Conservation (phyloP, 2,113 vertebrate genomes). For the Macroglossus sobrinus region DNA sequence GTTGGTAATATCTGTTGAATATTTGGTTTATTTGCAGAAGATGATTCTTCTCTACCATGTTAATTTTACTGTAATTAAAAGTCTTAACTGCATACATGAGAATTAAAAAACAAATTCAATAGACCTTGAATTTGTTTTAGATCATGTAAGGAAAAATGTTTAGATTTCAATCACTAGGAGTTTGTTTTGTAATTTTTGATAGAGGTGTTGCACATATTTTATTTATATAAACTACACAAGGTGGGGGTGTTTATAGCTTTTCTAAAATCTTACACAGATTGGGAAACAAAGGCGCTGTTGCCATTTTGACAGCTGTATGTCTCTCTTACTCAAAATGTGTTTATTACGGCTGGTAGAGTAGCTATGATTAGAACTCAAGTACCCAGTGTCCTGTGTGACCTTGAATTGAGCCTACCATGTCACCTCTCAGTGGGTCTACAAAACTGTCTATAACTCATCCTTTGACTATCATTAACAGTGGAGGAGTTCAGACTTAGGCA, state of each 20-base stretch:
- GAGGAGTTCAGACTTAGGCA: background rate
- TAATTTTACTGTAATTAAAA: conserved; percentile 5
- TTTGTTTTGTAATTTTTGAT: background rate
- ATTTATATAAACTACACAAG: background rate
- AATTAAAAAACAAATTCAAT: background rate
- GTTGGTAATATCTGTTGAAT: no score
- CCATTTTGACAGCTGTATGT: background rate
- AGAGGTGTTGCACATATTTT: background rate
- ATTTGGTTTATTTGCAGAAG: background rate
- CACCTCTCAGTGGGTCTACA: background rate
- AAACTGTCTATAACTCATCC: background rate
- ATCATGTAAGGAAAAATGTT: background rate
- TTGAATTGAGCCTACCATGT: background rate
- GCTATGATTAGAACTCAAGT: background rate
- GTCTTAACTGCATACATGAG: background rate
- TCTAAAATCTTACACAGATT: background rate
- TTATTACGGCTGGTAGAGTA: background rate
- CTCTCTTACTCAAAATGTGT: background rate
- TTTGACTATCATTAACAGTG: background rate
- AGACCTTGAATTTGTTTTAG: background rate
- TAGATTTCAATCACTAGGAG: background rate
- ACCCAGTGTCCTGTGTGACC: background rate
- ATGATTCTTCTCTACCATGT: background rate
- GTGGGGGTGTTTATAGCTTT: background rate
- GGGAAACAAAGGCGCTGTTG: background rate